Conservation (phyloP, 2,797 vertebrate species). For the Ctenopoma multispine region DNA sequence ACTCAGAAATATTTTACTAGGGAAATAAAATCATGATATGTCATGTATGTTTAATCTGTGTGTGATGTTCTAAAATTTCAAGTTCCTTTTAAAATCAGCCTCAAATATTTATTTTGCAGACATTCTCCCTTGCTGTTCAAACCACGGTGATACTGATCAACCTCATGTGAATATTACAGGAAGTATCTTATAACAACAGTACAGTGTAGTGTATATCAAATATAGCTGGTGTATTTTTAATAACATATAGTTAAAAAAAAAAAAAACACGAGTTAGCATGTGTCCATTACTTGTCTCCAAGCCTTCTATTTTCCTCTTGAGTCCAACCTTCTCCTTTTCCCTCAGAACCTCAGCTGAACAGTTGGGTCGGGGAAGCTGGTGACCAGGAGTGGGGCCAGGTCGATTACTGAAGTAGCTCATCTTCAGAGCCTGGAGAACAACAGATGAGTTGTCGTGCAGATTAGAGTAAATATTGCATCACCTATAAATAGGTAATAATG, state of each 20-base stretch:
- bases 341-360: constrained; percentile 90
- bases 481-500: not conserved
- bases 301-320: constrained; percentile 92
- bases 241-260: not conserved
- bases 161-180: constrained; percentile 12
- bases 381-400: constrained; percentile 92
- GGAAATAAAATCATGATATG: constrained; percentile 30
- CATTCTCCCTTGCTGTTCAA: constrained; percentile 16
- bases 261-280: not conserved
- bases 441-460: not conserved
- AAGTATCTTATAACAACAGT: not conserved
- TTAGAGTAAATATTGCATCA: not conserved
- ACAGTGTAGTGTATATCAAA: not conserved
- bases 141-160: constrained; percentile 11
- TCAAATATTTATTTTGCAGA: constrained; percentile 6
- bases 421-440: constrained; percentile 88
- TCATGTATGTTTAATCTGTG: constrained; percentile 13
- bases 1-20: not conserved
- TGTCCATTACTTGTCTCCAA: constrained; percentile 88
- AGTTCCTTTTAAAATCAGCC: constrained; percentile 4
- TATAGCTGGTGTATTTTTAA: not conserved
- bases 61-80: constrained; percentile 28
- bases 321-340: constrained; percentile 89
- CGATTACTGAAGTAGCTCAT: constrained; percentile 94
- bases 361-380: constrained; percentile 92